Evolutionary conservation across 2,113 vertebrate species (phyloP).

Genomic region (Myodes glareolus): DNA sequence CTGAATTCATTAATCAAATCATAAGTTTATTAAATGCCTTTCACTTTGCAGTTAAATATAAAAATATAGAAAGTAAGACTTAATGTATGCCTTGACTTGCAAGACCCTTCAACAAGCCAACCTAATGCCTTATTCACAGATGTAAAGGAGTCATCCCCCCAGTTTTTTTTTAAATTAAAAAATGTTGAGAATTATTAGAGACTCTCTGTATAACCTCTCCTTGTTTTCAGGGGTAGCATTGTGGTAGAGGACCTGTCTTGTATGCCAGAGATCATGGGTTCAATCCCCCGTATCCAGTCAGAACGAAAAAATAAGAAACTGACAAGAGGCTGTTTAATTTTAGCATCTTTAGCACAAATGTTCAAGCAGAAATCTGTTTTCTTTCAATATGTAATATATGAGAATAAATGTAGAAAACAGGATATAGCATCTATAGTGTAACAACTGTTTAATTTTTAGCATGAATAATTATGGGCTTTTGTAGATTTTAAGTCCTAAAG

Average conservation of each 20-base stretch:
- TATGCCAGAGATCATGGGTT: no score
- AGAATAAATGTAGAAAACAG: neutral
- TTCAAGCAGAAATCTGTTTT: neutral
- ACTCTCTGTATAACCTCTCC: neutral
- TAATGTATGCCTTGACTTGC: neutral
- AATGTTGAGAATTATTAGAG: neutral
- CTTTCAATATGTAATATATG: neutral
- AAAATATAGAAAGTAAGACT: neutral
- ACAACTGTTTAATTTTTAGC: neutral
- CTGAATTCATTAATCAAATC: neutral
- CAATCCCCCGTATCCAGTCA: neutral
- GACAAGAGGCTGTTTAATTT: neutral
- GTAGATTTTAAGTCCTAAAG: neutral
- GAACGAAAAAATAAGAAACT: neutral
- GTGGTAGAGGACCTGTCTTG: neutral
- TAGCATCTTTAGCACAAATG: neutral
- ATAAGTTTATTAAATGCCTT: neutral
- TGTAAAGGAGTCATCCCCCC: neutral
- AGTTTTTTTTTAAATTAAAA: neutral
- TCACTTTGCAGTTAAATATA: conserved; percentile 10
- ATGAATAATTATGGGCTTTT: conserved; percentile 28
- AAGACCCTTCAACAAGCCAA: neutral
- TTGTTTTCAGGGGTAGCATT: neutral
- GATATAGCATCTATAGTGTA: neutral
- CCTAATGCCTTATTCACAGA: neutral